A percentile compares a stretch with the other conserved stretches of the same genome.
Evolutionary conservation across 2,888 invertebrate genomes (phyloP).

Genomic region (Limnephilus rhombicus): DNA sequence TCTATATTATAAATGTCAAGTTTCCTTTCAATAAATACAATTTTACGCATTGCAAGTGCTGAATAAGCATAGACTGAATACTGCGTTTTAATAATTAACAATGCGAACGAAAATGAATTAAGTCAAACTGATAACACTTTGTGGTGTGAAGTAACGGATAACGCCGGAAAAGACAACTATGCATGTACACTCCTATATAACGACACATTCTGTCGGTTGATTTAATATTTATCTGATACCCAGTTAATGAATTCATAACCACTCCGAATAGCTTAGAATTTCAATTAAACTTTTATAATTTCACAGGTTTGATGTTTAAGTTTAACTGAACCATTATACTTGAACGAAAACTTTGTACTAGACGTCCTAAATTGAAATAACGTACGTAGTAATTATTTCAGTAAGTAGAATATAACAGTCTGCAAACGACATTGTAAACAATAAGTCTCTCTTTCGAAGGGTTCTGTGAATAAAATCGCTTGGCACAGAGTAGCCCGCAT

Average conservation of each 20-base stretch:
- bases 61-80: neutral
- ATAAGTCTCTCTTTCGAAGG: neutral
- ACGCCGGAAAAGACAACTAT: constrained; percentile 4
- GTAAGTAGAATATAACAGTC: neutral
- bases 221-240: neutral
- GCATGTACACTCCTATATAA: neutral
- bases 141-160: neutral
- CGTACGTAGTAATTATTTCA: neutral
- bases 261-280: neutral
- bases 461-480: neutral
- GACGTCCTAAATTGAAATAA: neutral
- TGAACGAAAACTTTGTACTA: neutral
- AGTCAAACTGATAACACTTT: neutral
- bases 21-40: neutral
- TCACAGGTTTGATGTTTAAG: neutral
- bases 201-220: neutral
- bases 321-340: neutral
- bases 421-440: neutral
- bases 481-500: constrained; percentile 45
- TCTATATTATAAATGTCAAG: too few relatives aligned
- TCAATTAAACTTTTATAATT: neutral
- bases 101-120: neutral
- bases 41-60: neutral
- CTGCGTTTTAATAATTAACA: neutral
- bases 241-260: neutral